A percentile compares a stretch with the other conserved stretches of the same genome.
Evolutionary conservation across 2,797 vertebrate genomes (phyloP).

Genomic region (Hafferia zeledoni): DNA sequence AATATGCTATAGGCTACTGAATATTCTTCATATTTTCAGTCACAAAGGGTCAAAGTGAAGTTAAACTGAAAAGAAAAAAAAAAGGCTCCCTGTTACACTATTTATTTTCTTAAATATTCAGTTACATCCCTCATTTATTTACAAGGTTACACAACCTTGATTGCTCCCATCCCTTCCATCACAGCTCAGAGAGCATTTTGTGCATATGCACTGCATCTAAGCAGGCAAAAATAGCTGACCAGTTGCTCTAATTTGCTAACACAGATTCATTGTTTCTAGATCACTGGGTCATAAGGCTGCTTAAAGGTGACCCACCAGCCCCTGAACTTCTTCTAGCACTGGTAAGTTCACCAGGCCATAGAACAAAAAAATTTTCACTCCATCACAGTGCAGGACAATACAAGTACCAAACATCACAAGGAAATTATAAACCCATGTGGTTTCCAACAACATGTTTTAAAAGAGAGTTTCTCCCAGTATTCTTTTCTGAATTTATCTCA

Average conservation of each 20-base stretch:
- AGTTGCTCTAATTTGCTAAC: slow-evolving; percentile 28
- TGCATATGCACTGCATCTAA: not conserved
- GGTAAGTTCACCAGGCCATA: not conserved
- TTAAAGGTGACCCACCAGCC: slow-evolving; percentile 36
- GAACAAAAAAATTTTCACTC: not conserved
- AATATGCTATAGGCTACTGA: not conserved
- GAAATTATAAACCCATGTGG: not conserved
- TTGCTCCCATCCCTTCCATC: not conserved
- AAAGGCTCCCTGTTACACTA: accelerated
- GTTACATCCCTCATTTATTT: not conserved
- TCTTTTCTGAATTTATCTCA: not conserved
- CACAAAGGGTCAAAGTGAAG: not conserved
- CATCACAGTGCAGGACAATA: not conserved
- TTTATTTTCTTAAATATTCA: not conserved
- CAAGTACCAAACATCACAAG: not conserved
- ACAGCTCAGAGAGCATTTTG: slow-evolving; percentile 17
- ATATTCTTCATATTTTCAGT: not conserved
- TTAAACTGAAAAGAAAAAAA: not conserved
- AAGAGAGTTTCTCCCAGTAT: not conserved
- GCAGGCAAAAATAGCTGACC: slow-evolving; percentile 21
- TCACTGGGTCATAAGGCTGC: slow-evolving; percentile 6
- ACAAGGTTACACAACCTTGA: not conserved
- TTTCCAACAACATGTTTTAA: not conserved
- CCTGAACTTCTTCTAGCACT: not conserved
- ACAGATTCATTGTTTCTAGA: slow-evolving; percentile 1